Conservation (phyloP, 2,113 vertebrate species). For the Probosciger aterrimus region DNA sequence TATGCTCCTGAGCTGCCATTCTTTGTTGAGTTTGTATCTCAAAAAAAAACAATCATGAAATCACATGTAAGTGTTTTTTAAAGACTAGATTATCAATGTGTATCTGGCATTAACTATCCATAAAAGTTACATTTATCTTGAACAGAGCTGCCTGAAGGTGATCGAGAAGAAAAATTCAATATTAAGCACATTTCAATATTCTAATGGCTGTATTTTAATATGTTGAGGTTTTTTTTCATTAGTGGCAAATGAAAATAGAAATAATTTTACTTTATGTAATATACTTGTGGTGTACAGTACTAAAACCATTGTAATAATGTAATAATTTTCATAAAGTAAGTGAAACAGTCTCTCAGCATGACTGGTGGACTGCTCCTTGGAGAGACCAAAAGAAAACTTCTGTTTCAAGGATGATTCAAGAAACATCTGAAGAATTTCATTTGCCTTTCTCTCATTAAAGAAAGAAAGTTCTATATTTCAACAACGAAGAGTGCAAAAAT, state of each 20-base stretch:
- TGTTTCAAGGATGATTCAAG: not conserved
- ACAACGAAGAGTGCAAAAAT: not conserved
- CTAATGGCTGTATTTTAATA: not conserved
- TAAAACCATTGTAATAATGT: not conserved
- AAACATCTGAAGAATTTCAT: not conserved
- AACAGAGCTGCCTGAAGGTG: not conserved
- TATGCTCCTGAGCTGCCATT: not conserved
- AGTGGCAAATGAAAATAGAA: not conserved
- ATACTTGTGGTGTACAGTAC: not conserved
- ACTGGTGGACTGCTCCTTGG: not conserved
- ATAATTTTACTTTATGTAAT: not conserved
- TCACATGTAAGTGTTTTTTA: not conserved
- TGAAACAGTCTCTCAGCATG: not conserved
- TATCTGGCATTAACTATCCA: not conserved
- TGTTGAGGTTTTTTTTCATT: not conserved
- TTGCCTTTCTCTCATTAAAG: not conserved
- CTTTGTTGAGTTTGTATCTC: not conserved
- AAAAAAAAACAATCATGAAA: not conserved
- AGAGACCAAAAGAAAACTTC: not conserved
- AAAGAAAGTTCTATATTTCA: not conserved
- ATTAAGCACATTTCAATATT: not conserved
- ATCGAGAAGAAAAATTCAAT: not conserved
- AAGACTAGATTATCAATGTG: not conserved
- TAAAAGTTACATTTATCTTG: not conserved
- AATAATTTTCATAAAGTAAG: not conserved